Base-by-base conservation (phyloP, 2,888 invertebrate genomes). In the Brenthis ino region DNA sequence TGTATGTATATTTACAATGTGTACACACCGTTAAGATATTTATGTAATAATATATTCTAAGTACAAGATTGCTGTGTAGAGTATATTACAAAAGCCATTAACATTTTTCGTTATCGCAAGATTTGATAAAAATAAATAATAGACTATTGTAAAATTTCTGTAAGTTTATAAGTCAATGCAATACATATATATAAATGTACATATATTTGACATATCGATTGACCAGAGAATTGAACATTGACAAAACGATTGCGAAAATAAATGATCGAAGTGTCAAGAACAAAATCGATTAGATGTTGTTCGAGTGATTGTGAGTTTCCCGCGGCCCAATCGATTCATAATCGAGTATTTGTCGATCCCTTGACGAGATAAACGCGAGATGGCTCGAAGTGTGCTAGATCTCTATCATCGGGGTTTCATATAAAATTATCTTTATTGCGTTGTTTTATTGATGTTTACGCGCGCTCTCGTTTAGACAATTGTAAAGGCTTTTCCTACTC, bases 291-390 rank as follows among this genome's bases (percentile, higher is more conserved):
- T 75, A 76, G 75, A 76, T 74, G 72, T 69, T 73, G 75, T 72
- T 54, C 74, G 71, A 65, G 50, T 68, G 74, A 74, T 73, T 69
- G 70, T 65, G 69, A 67, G 75, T 72, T 72, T 76, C 74, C 71
- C 71, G 75, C 66, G 65, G 71, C 70, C 68, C 69, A 71, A 75
- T 74, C 75, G 76, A 76, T 76, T 72, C 74, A 69, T 68, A 64
- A 72, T 73, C 74, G 72, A 75, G 74, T 73, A 77, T 77, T 77
- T 75, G 77, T 76, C 74, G 77, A 77, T 77, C 70, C 68, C 64
- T 61, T 58, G 61, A 61, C 57, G 65, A 70, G 76, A 76, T 77
- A 70, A 69, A 37, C 11, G 51, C 70, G 65, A 68, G 73, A 74
- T 70, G 72, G 72, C 67, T 67, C 65, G 60, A 68, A 73, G 71